These are phyloP conservation scores for Stylophora pistillata DNA, from an alignment of 64 coral and sea anemone species.

Conservation along the genomic window DNA sequence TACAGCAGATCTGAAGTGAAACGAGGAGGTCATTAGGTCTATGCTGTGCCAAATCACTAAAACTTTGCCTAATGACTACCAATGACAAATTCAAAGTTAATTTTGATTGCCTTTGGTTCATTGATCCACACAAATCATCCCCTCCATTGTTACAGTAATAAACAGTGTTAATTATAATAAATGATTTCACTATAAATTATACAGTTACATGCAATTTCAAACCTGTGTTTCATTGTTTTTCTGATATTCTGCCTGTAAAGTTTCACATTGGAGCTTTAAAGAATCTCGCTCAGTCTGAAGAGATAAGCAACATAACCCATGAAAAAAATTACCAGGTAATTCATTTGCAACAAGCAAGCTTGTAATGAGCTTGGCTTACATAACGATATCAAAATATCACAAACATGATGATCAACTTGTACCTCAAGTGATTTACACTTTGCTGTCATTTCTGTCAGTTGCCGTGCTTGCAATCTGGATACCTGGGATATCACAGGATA, in stretches of 20 bases:
- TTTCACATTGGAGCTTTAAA: conserved; percentile 81
- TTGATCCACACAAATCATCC: too few relatives aligned
- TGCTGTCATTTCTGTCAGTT: conserved; percentile 86
- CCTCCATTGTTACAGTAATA: neutral
- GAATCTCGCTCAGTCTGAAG: conserved; percentile 73
- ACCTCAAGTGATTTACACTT: conserved; percentile 93
- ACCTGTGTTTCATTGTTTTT: conserved; percentile 75
- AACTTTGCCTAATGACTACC: too few relatives aligned
- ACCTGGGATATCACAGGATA: conserved; percentile 58
- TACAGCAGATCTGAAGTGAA: too few relatives aligned
- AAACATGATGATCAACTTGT: neutral
- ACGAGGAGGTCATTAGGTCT: too few relatives aligned
- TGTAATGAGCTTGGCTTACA: neutral
- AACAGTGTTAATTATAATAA: neutral
- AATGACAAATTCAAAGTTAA: too few relatives aligned
- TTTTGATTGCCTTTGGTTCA: too few relatives aligned
- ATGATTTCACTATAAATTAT: neutral
- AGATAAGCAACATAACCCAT: neutral
- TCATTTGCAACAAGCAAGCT: neutral
- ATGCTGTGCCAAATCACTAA: too few relatives aligned
- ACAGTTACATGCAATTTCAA: neutral
- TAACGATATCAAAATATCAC: neutral
- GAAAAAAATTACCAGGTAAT: neutral
- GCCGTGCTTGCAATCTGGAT: conserved; percentile 91
- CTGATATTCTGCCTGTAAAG: conserved; percentile 70